Base-by-base conservation (phyloP, 92 coral and sea anemone species). In the Zoanthus gigantus region DNA sequence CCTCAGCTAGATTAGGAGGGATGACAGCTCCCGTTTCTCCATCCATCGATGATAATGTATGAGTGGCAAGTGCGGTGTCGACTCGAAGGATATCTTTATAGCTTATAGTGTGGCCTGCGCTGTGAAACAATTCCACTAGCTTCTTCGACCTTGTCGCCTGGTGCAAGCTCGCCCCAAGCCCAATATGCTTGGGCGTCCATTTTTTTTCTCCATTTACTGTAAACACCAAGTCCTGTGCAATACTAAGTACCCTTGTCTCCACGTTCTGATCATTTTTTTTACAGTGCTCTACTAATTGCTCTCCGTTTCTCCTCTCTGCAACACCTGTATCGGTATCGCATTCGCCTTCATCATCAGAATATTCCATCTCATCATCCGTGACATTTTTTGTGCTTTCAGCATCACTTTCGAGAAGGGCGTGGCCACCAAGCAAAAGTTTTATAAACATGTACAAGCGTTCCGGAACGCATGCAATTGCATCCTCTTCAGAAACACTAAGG, bases 361-460 rank as follows among this genome's bases (percentile, higher is more conserved):
- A 37, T 32, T 82, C 77, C 23, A 60, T 42, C 54, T 82, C 58
- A 46, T 82, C 86, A 61, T 82, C 76, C 74, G 23, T 71, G 67
- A 57, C 17, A 61, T 69, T 28, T 6, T 69, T 12, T 23, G 31
- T 32, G 45, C 75, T 23, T 15, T 45, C 71, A 69, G 31, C 56
- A 44, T 58, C 87, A 29, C 56, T 88, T 8, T 72, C 88, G 9
- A 82, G 72, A 9, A 81, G 78, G 7, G 34, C 13, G 46, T 92
- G 85, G 4, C 94, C 92, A 8, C 90, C 92, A 73, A 92, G 77
- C 76, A 92, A 54, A 74, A 93, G 77, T 30, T 50, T 69, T 15
- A 91, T 56, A 65, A 91, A 91, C 80, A 77, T 71, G 91, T 88
- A 88, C 54, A 91, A 87, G 73, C 94, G 88, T 34, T 91, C 83